Evolutionary conservation across 1,140 invertebrate species (phyloP), one percentile per base, ranked within the genome.

Genomic region (Drosophila tristis): DNA sequence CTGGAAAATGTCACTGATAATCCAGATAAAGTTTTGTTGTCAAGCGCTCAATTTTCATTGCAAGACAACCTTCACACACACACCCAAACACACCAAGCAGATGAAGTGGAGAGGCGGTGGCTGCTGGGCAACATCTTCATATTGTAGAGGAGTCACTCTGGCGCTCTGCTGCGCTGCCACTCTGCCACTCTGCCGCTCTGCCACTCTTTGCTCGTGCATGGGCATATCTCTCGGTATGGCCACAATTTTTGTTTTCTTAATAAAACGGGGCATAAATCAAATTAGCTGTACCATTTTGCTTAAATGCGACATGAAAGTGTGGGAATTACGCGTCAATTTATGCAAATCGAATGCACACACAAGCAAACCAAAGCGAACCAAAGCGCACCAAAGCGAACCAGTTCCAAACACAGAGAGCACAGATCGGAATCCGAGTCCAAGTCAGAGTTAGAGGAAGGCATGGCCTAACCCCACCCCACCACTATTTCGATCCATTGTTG

Each of bases 301-400:
- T 66, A 87, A 86, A 86, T 81, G 68, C 78, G 74, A 87, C 82
- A 87, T 62, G 82, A 78, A 82, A 87, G 81, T 86, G 81, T 86
- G 81, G 81, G 81, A 86, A 87, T 65, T 81, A 74, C 82, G 74
- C 82, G 68, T 67, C 84, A 81, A 82, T 87, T 87, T 86, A 86
- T 86, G 82, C 62, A 72, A 86, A 86, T 86, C 54, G 58, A 45
- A 75, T 62, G 58, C 55, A 45, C 42, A 48, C 8, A 71, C 13
- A 68, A 51, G 2, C 29, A 8, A 23, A 31, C 16, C 54, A 31
- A 43, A 16, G 16, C 29, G 13, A 23, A 31, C 16, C 54, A 25
- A 43, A 16, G 16, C 29, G 13, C 16, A 31, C 16, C 54, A 25
- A 43, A 31, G 51, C 55, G 50, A 25, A 56, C 45, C 65, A 57